These are phyloP conservation scores for Procambarus virginalis DNA, from an alignment of 1,140 invertebrate species.

Conservation along the genomic window DNA sequence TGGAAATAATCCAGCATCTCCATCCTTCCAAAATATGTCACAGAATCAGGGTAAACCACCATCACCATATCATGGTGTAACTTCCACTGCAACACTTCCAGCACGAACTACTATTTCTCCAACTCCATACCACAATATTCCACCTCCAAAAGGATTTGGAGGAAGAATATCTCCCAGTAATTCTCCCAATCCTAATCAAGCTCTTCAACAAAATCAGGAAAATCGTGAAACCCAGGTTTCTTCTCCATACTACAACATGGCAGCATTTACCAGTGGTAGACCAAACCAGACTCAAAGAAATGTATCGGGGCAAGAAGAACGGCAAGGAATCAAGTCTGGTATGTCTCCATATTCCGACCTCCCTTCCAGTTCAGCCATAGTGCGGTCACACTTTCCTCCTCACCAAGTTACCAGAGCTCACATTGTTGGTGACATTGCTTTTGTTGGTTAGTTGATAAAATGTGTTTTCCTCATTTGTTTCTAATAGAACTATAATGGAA, in stretches of 20 bases:
- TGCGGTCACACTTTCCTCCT: slow-evolving; percentile 7
- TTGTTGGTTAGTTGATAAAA: slow-evolving; percentile 55
- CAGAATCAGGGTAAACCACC: slow-evolving; percentile 17
- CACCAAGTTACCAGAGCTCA: slow-evolving; percentile 14
- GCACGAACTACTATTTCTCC: slow-evolving; percentile 39
- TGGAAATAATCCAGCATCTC: slow-evolving; percentile 27
- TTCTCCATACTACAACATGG: slow-evolving; percentile 54
- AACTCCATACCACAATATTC: slow-evolving; percentile 50
- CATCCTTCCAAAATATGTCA: slow-evolving; percentile 20
- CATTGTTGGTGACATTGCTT: slow-evolving; percentile 46
- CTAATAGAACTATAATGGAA: too few relatives aligned
- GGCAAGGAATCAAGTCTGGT: slow-evolving; percentile 11
- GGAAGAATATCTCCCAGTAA: slow-evolving; percentile 37
- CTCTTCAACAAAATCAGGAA: slow-evolving; percentile 31
- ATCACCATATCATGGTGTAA: slow-evolving; percentile 18
- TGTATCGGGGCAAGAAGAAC: slow-evolving; percentile 9
- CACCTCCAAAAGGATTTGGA: slow-evolving; percentile 51
- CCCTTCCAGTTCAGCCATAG: slow-evolving; percentile 20
- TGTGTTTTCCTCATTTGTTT: not conserved
- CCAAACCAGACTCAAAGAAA: slow-evolving; percentile 18
- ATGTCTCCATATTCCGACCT: slow-evolving; percentile 15
- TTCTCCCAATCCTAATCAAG: slow-evolving; percentile 52
- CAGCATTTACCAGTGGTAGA: slow-evolving; percentile 43
- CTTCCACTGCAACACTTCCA: slow-evolving; percentile 49
- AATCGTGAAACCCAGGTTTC: slow-evolving; percentile 16